Conservation (phyloP, 2,797 vertebrate genomes). For the Pseudochaenichthys georgianus region DNA sequence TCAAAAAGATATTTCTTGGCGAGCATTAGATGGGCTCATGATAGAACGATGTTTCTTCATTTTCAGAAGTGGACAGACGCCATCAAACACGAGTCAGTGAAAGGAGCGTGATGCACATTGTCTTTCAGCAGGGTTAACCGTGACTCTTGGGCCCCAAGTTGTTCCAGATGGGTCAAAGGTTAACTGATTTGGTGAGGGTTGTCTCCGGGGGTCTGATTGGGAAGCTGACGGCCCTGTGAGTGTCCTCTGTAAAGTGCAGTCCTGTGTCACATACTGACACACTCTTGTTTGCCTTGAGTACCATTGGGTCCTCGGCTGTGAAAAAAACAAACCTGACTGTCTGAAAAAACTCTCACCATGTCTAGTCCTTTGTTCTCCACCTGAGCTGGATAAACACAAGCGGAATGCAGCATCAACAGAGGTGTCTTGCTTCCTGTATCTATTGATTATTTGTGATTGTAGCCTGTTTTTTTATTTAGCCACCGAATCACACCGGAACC, state of each 20-base stretch:
- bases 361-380: constrained; percentile 71
- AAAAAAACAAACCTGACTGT: constrained; percentile 40
- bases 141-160: constrained; percentile 71
- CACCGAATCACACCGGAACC: constrained; percentile 52
- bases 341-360: constrained; percentile 50
- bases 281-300: constrained; percentile 76
- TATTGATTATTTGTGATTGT: constrained; percentile 67
- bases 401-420: constrained; percentile 64
- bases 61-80: constrained; percentile 59
- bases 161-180: constrained; percentile 77
- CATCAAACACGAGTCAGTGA: constrained; percentile 68
- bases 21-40: constrained; percentile 53
- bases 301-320: constrained; percentile 69
- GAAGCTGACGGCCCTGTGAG: constrained; percentile 67
- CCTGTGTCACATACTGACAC: constrained; percentile 77
- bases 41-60: constrained; percentile 62
- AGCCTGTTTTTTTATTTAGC: constrained; percentile 62
- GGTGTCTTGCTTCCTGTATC: constrained; percentile 66
- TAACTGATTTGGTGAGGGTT: constrained; percentile 77
- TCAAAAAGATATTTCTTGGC: constrained; percentile 74
- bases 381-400: constrained; percentile 67
- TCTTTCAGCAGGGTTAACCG: constrained; percentile 74
- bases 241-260: constrained; percentile 82
- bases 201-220: constrained; percentile 76
- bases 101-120: constrained; percentile 73